Conservation (phyloP, 2,113 vertebrate genomes). For the Podarcis raffonei region DNA sequence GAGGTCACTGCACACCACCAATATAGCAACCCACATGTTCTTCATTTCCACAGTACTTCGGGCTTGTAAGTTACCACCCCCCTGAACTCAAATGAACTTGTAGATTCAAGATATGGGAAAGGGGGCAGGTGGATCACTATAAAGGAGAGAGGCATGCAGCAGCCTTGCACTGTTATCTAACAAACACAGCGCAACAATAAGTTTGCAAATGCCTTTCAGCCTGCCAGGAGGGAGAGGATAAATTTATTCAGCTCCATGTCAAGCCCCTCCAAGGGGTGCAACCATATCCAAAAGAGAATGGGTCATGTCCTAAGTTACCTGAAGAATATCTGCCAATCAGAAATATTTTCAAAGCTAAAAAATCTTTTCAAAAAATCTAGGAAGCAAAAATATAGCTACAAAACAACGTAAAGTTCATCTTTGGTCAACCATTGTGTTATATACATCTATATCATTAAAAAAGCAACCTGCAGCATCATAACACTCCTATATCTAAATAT, state of each 20-base stretch:
- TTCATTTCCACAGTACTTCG: background rate
- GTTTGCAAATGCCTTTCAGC: background rate
- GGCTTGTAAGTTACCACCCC: background rate
- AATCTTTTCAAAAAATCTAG: conserved; percentile 1
- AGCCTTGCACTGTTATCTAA: background rate
- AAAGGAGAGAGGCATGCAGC: background rate
- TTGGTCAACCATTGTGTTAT: background rate
- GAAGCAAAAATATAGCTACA: background rate
- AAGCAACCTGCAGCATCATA: conserved; percentile 36
- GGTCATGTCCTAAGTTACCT: background rate
- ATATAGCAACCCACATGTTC: background rate
- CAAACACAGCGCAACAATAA: background rate
- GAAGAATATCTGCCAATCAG: background rate
- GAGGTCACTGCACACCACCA: background rate
- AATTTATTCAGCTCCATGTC: background rate
- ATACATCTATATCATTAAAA: conserved; percentile 7
- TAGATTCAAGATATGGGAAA: background rate
- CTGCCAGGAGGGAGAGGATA: background rate
- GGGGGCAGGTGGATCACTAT: background rate
- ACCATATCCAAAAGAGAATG: background rate
- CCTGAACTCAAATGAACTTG: background rate
- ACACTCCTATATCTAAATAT: conserved; percentile 1
- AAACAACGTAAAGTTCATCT: conserved; percentile 23
- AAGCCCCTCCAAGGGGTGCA: background rate
- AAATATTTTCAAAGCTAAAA: background rate